Evolutionary conservation across 2,113 vertebrate genomes (phyloP).

Genomic region (Dasyprocta punctata): DNA sequence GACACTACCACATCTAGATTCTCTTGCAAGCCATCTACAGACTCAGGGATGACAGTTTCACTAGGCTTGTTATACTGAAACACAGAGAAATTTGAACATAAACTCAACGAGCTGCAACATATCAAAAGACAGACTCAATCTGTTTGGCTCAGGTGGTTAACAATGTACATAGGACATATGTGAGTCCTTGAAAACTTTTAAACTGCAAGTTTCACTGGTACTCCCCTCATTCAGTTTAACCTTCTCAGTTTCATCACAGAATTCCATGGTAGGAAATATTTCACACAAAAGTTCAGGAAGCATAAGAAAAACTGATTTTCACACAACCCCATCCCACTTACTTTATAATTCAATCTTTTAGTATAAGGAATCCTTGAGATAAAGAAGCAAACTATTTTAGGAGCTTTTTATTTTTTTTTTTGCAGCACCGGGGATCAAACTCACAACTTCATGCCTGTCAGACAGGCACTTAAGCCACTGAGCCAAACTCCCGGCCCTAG

Average conservation of each 20-base stretch:
- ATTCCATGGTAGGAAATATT: background rate
- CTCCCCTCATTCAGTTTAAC: background rate
- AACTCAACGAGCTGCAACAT: background rate
- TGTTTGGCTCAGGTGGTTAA: background rate
- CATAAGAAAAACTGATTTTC: background rate
- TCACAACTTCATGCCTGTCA: too few relatives aligned
- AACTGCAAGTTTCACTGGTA: background rate
- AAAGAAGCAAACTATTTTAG: background rate
- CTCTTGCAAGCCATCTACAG: constrained; percentile 94
- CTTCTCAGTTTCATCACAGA: background rate
- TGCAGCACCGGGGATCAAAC: too few relatives aligned
- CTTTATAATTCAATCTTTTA: background rate
- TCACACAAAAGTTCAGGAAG: background rate
- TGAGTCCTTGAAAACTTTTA: background rate
- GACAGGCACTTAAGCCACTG: too few relatives aligned
- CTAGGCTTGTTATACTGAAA: constrained; percentile 98
- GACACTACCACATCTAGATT: constrained; percentile 99
- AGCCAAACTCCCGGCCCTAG: too few relatives aligned
- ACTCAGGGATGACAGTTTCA: constrained; percentile 94
- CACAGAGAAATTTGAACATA: constrained; percentile 65
- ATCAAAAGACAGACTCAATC: background rate
- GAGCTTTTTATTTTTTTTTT: background rate
- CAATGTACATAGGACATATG: background rate
- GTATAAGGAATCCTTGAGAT: background rate
- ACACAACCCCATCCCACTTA: background rate